Evolutionary conservation across 2,888 invertebrate species (phyloP).

Genomic region (Furcula furcula): DNA sequence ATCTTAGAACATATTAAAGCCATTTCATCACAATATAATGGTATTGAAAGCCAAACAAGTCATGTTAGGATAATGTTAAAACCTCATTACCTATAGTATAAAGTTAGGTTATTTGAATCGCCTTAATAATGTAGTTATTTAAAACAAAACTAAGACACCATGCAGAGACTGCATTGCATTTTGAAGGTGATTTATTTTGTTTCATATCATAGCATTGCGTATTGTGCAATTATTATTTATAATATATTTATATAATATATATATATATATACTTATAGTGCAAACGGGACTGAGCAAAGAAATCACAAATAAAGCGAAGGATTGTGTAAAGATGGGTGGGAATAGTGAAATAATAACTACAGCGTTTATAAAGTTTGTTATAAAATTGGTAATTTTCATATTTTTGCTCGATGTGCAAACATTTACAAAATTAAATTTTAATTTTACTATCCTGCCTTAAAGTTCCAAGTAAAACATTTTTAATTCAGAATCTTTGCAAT

Average conservation of each 20-base stretch:
- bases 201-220: conserved; percentile 43
- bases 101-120: conserved; percentile 63
- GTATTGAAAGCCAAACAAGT: conserved; percentile 68
- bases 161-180: conserved; percentile 77
- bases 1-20: conserved; percentile 4
- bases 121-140: conserved; percentile 64
- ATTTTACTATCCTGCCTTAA: no score
- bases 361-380: no score
- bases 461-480: no score
- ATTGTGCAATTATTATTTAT: conserved; percentile 50
- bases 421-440: no score
- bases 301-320: conserved; percentile 38
- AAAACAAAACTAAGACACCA: conserved; percentile 58
- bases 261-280: conserved; percentile 30
- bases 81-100: conserved; percentile 71
- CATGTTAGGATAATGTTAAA: conserved; percentile 51
- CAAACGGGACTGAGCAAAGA: conserved; percentile 25
- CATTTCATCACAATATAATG: conserved; percentile 49
- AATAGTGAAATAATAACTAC: conserved; percentile 10
- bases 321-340: conserved; percentile 14
- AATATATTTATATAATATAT: conserved; percentile 30
- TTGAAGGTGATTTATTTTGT: conserved; percentile 64
- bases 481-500: no score
- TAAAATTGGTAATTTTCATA: no score
- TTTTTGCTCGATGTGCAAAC: no score